Conservation (phyloP, 1,140 invertebrate species). For the Drosophila ercepeae region DNA sequence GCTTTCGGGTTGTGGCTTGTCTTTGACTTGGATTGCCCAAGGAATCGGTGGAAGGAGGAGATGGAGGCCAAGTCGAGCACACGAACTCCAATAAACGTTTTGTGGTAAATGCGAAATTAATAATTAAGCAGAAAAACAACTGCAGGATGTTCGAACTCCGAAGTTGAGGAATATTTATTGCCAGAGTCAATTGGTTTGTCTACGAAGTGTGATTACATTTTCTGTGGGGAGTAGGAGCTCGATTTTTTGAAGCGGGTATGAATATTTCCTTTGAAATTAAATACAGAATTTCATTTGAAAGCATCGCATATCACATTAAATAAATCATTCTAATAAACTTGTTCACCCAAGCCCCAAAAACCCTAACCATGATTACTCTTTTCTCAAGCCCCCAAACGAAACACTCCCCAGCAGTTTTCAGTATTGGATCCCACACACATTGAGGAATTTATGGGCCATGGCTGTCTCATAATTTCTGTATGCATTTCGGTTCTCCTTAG, state of each 20-base stretch:
- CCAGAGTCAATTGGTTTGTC: conserved; percentile 51
- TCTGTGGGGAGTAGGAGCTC: conserved; percentile 4
- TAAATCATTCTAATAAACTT: conserved; percentile 34
- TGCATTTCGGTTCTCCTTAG: conserved; percentile 37
- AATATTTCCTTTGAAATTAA: neutral
- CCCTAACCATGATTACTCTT: conserved; percentile 20
- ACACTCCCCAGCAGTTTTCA: conserved; percentile 21
- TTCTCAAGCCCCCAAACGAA: conserved; percentile 15
- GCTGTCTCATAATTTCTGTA: conserved; percentile 65
- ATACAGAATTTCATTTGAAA: neutral
- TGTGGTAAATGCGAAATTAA: conserved; percentile 80
- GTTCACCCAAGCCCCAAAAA: conserved; percentile 9
- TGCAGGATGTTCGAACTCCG: conserved; percentile 17
- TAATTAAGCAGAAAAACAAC: conserved; percentile 67
- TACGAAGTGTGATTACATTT: conserved; percentile 45
- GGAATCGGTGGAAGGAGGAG: conserved; percentile 9
- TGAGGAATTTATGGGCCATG: conserved; percentile 69
- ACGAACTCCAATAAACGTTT: conserved; percentile 69
- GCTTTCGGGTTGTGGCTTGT: conserved; percentile 38
- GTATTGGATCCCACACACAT: conserved; percentile 70
- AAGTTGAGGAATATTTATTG: conserved; percentile 46
- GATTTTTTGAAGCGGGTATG: neutral
- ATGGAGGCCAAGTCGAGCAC: neutral
- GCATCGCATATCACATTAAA: neutral
- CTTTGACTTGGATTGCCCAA: conserved; percentile 13